Conservation (phyloP, 2,113 vertebrate genomes). For the Catharus minimus region DNA sequence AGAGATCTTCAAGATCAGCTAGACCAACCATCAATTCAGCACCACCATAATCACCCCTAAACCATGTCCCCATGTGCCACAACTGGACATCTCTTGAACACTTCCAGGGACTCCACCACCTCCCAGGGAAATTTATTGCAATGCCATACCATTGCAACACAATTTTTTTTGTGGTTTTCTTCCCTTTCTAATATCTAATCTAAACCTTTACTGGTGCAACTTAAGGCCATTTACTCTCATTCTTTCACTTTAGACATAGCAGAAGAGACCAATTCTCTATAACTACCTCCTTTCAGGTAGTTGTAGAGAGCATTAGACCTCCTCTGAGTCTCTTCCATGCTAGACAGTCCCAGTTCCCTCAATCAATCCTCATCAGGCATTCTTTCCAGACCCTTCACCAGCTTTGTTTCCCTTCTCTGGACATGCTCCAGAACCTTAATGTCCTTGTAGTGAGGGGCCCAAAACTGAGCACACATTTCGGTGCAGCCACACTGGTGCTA, state of each 20-base stretch:
- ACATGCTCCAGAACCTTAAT: not conserved
- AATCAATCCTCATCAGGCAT: not conserved
- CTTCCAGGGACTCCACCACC: not conserved
- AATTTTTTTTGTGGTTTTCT: not conserved
- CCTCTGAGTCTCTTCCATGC: not conserved
- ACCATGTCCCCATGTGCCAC: too few relatives aligned
- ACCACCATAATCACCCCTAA: not conserved
- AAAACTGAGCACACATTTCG: not conserved
- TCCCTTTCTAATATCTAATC: not conserved
- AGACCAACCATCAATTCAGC: not conserved
- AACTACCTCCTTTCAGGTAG: not conserved
- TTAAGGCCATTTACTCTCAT: not conserved
- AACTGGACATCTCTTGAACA: not conserved
- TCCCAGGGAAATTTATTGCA: not conserved
- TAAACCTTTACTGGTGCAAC: not conserved
- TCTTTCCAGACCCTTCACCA: not conserved
- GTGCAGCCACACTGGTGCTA: fast-evolving
- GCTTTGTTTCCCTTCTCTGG: not conserved
- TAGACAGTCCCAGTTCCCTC: not conserved
- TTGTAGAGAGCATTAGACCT: not conserved
- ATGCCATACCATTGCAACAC: too few relatives aligned
- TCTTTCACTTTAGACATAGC: not conserved
- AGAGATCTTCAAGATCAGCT: not conserved
- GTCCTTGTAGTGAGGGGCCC: not conserved
- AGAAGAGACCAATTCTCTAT: not conserved